Percentiles rank a stretch among this genome's conserved stretches.
Conservation (phyloP, 2,797 vertebrate species). For the Eulemur coronatus region DNA sequence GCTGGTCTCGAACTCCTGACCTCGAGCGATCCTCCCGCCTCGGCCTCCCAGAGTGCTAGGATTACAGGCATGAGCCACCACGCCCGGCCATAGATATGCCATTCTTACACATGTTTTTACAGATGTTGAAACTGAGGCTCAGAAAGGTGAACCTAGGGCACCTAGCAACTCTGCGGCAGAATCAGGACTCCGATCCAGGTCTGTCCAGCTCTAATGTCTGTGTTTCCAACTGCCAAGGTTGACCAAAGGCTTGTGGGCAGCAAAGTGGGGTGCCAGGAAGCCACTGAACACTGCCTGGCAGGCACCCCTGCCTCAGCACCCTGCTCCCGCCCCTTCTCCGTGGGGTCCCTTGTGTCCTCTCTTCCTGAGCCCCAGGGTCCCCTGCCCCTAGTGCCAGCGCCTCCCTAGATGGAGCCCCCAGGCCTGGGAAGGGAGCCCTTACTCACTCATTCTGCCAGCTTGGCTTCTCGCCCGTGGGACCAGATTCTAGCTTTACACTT, state of each 20-base stretch:
- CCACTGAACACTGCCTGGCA: rapidly evolving
- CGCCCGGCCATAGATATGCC: too few species aligned
- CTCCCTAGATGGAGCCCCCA: background rate
- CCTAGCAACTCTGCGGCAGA: background rate
- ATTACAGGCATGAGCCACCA: too few species aligned
- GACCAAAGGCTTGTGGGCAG: background rate
- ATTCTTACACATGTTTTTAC: background rate
- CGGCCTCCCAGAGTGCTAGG: too few species aligned
- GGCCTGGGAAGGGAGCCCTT: background rate
- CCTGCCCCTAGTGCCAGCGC: background rate
- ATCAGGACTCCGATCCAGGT: background rate
- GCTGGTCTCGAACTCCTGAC: too few species aligned
- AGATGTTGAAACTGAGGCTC: background rate
- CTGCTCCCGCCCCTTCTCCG: background rate
- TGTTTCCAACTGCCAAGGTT: background rate
- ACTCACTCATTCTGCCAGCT: rapidly evolving
- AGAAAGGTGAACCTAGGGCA: background rate
- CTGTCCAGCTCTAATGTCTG: rapidly evolving
- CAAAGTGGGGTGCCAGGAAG: too few species aligned
- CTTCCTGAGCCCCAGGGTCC: background rate
- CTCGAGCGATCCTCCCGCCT: too few species aligned
- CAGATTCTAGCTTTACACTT: background rate
- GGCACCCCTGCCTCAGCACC: background rate
- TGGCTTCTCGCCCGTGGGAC: background rate
- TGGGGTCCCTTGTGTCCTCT: background rate